phyloP scores from a whole-genome alignment of 1,140 invertebrate species.

The Atta cephalotes region DNA sequence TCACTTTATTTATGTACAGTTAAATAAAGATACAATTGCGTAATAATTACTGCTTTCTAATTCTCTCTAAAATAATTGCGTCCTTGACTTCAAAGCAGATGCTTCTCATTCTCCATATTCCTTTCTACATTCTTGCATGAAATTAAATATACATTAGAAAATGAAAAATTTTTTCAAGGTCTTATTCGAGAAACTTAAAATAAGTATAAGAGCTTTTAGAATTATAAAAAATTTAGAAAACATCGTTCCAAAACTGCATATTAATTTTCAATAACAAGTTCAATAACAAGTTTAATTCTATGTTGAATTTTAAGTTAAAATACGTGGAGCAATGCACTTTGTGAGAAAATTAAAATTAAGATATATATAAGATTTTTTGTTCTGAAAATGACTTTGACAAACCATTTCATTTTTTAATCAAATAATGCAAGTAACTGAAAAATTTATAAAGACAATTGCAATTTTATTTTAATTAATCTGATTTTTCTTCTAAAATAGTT shows the following conservation, averaged over 20 bases:
- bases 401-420: background rate
- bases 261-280: background rate
- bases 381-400: background rate
- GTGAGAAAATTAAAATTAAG: background rate
- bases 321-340: background rate
- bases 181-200: background rate
- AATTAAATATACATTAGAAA: background rate
- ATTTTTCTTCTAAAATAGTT: background rate
- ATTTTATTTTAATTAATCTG: too few relatives aligned
- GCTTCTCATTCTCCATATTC: background rate
- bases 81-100: background rate
- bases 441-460: background rate
- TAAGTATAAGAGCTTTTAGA: background rate
- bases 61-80: background rate
- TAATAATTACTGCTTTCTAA: background rate
- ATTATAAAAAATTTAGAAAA: background rate
- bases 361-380: background rate
- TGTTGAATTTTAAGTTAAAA: conserved; percentile 1
- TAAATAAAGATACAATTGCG: background rate
- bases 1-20: background rate
- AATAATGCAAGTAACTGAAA: background rate
- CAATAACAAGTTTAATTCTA: background rate
- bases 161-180: background rate
- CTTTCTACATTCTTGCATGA: background rate
- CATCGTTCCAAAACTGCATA: background rate